Conservation (phyloP, 2,113 vertebrate genomes). For the Hipposideros armiger region DNA sequence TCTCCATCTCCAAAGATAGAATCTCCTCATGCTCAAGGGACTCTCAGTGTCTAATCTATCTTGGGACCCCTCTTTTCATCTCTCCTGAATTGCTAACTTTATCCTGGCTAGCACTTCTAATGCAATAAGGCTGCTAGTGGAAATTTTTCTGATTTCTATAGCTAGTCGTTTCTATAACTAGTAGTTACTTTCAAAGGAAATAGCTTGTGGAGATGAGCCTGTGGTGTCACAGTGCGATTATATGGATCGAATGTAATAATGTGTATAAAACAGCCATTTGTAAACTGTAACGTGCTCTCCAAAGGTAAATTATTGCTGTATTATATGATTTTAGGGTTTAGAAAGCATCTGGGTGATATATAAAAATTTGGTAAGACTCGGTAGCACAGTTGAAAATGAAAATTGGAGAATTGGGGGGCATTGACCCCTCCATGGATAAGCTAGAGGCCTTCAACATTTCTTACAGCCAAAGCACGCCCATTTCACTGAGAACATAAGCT, state of each 20-base stretch:
- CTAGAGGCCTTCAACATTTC: not conserved
- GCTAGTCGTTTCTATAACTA: not conserved
- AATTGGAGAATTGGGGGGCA: slow-evolving; percentile 29
- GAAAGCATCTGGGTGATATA: slow-evolving; percentile 40
- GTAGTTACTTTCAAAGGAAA: slow-evolving; percentile 65
- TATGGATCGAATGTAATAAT: slow-evolving; percentile 44
- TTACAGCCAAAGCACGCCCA: not conserved
- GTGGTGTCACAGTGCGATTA: slow-evolving; percentile 5
- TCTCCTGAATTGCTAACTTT: slow-evolving; percentile 17
- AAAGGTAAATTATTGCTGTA: slow-evolving; percentile 52
- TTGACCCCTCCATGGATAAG: not conserved
- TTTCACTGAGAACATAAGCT: not conserved
- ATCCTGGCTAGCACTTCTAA: not conserved
- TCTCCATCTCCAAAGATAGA: not conserved
- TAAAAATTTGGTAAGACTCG: slow-evolving; percentile 55
- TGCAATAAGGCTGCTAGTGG: not conserved
- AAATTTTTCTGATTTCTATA: slow-evolving; percentile 52
- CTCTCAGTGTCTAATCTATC: not conserved
- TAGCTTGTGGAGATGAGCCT: slow-evolving; percentile 21
- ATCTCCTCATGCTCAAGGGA: not conserved
- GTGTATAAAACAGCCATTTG: slow-evolving; percentile 53
- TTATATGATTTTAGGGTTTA: slow-evolving; percentile 53
- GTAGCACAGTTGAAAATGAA: slow-evolving; percentile 35
- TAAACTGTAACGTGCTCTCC: slow-evolving; percentile 41
- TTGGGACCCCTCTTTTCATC: not conserved